phyloP scores from a whole-genome alignment of 2,888 invertebrate species.

The Watsonalla binaria region DNA sequence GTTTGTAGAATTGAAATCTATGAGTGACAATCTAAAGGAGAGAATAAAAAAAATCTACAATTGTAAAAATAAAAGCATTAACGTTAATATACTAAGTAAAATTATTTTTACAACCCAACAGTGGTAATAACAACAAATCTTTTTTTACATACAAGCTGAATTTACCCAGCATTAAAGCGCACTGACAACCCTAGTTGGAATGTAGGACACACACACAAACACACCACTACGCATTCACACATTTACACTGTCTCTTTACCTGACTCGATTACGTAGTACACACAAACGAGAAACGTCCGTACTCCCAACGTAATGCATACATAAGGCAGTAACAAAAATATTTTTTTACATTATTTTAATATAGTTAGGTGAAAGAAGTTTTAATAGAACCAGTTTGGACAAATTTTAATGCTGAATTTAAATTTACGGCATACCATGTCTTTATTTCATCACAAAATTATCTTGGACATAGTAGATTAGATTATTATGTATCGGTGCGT shows the following conservation, averaged over 20 bases:
- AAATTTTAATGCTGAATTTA: too few relatives aligned
- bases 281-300: conserved; percentile 19
- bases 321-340: too few relatives aligned
- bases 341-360: too few relatives aligned
- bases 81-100: background rate
- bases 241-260: conserved; percentile 34
- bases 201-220: conserved; percentile 62
- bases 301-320: background rate
- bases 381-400: too few relatives aligned
- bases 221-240: conserved; percentile 5
- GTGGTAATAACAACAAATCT: conserved; percentile 38
- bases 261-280: conserved; percentile 38
- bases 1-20: too few relatives aligned
- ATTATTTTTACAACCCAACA: conserved; percentile 6
- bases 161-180: conserved; percentile 34
- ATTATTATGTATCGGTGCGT: too few relatives aligned
- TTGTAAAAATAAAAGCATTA: background rate
- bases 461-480: too few relatives aligned
- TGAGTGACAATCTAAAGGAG: too few relatives aligned
- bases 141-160: conserved; percentile 33
- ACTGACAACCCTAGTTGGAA: conserved; percentile 38
- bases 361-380: too few relatives aligned
- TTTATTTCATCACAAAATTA: too few relatives aligned
- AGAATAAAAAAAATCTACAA: too few relatives aligned
- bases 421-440: too few relatives aligned